These are phyloP conservation scores for Lordiphosa collinella DNA, from an alignment of 1,140 invertebrate genomes.

Conservation along the genomic window DNA sequence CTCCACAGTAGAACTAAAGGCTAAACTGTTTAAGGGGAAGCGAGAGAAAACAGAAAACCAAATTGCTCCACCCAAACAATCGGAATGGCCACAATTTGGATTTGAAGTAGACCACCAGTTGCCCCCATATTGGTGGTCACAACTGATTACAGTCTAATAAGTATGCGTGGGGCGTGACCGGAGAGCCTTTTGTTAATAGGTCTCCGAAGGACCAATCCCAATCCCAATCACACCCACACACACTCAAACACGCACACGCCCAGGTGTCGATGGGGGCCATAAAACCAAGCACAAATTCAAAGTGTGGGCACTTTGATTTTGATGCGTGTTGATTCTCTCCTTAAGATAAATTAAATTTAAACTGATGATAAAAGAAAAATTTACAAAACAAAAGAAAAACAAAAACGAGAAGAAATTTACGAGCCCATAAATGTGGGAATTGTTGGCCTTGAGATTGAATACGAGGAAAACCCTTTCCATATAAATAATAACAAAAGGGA, in stretches of 20 bases:
- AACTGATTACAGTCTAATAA: conserved; percentile 76
- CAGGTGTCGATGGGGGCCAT: conserved; percentile 34
- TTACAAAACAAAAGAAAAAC: neutral
- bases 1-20: no score
- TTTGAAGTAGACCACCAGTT: conserved; percentile 53
- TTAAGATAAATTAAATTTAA: conserved; percentile 72
- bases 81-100: neutral
- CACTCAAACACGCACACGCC: conserved; percentile 11
- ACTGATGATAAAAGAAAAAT: conserved; percentile 65
- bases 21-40: no score
- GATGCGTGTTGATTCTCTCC: conserved; percentile 55
- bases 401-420: conserved; percentile 44
- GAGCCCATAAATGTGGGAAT: conserved; percentile 61
- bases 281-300: conserved; percentile 53
- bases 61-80: neutral
- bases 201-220: conserved; percentile 50
- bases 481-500: conserved; percentile 68
- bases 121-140: conserved; percentile 54
- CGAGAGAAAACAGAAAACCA: no score
- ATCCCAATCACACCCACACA: no score
- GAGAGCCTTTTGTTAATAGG: conserved; percentile 61
- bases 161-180: conserved; percentile 69
- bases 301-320: conserved; percentile 54
- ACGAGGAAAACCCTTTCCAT: conserved; percentile 15
- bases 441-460: conserved; percentile 37